phyloP scores from a whole-genome alignment of 2,888 invertebrate species.

The Diaperis boleti region DNA sequence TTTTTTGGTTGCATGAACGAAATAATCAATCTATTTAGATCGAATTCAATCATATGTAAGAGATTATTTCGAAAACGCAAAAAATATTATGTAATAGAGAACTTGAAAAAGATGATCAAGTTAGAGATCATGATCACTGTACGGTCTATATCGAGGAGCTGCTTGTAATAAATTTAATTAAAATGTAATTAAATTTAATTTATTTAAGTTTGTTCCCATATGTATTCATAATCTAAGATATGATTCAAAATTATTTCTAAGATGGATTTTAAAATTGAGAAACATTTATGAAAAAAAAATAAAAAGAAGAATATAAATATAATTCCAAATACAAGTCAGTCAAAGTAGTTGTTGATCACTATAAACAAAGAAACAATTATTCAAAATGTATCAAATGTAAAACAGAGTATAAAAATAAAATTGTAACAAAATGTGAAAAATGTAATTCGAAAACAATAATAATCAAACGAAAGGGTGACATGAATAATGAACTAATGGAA shows the following conservation, averaged over 20 bases:
- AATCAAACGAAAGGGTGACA: conserved; percentile 24
- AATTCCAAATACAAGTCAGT: conserved; percentile 26
- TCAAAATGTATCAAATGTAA: conserved; percentile 27
- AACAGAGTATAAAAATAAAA: conserved; percentile 22
- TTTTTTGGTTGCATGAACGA: too few species aligned
- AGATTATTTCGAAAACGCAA: too few species aligned
- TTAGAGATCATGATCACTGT: conserved; percentile 25
- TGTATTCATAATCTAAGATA: conserved; percentile 32
- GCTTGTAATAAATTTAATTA: conserved; percentile 30
- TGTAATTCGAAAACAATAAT: conserved; percentile 20
- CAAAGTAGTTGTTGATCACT: conserved; percentile 25
- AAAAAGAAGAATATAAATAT: conserved; percentile 21
- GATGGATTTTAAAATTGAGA: conserved; percentile 27
- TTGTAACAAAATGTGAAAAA: conserved; percentile 23
- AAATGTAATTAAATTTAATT: conserved; percentile 32
- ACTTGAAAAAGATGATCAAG: conserved; percentile 28
- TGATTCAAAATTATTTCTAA: too few species aligned
- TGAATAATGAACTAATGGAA: conserved; percentile 21
- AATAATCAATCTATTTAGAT: too few species aligned
- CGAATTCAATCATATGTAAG: too few species aligned
- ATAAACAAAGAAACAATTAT: conserved; percentile 21
- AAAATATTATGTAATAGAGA: conserved; percentile 19
- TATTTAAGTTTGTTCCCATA: conserved; percentile 29
- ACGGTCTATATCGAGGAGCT: conserved; percentile 23
- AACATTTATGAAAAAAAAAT: conserved; percentile 19